Conservation (phyloP, 2,797 vertebrate genomes). For the Micropoecilia bifurca region DNA sequence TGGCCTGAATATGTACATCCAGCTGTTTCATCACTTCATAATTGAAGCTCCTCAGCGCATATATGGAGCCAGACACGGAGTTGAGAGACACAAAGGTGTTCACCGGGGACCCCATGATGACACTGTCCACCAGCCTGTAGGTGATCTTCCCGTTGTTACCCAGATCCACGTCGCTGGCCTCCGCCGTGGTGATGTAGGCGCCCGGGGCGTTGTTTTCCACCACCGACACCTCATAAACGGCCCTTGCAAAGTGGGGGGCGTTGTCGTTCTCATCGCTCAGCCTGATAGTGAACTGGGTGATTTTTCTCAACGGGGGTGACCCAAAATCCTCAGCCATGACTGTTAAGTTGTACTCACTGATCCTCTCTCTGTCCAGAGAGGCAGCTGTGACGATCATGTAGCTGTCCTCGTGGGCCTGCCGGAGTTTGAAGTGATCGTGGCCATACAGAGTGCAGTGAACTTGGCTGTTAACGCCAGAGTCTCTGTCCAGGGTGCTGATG, state of each 20-base stretch:
- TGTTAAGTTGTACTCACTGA: conserved; percentile 92
- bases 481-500: conserved; percentile 92
- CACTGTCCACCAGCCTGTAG: conserved; percentile 87
- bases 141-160: conserved; percentile 90
- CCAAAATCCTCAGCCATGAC: conserved; percentile 93
- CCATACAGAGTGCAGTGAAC: conserved; percentile 91
- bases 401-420: conserved; percentile 92
- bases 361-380: conserved; percentile 85
- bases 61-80: conserved; percentile 90
- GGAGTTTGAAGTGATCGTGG: conserved; percentile 90
- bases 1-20: conserved; percentile 90
- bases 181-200: conserved; percentile 88
- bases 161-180: conserved; percentile 87
- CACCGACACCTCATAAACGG: conserved; percentile 87
- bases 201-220: conserved; percentile 92
- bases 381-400: conserved; percentile 92
- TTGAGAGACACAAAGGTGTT: conserved; percentile 94
- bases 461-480: conserved; percentile 89
- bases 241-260: conserved; percentile 85
- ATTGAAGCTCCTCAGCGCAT: conserved; percentile 94
- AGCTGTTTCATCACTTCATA: conserved; percentile 91
- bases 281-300: conserved; percentile 86
- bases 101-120: conserved; percentile 86
- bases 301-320: conserved; percentile 86
- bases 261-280: conserved; percentile 95